Evolutionary conservation across 2,797 vertebrate genomes (phyloP).

Genomic region (Melanotaenia boesemani): DNA sequence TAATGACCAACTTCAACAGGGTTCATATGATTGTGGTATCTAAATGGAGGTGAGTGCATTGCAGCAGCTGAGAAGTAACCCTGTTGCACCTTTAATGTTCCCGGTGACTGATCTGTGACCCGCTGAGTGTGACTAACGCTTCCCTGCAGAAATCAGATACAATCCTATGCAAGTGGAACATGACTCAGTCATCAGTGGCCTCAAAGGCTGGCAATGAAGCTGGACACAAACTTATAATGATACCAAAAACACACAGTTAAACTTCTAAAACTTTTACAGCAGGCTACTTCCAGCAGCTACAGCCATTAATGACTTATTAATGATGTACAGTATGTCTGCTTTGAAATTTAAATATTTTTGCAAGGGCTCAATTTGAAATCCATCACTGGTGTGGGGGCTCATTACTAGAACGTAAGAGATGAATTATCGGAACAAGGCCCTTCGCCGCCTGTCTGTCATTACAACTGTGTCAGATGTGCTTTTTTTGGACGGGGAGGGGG

Average conservation of each 20-base stretch:
- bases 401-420: constrained; percentile 65
- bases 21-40: constrained; percentile 43
- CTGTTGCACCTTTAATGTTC: constrained; percentile 14
- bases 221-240: constrained; percentile 32
- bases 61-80: constrained; percentile 8
- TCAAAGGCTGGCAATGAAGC: constrained; percentile 35
- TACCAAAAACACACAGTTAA: constrained; percentile 44
- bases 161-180: constrained; percentile 44
- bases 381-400: constrained; percentile 58
- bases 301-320: constrained; percentile 74
- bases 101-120: constrained; percentile 31
- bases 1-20: constrained; percentile 46
- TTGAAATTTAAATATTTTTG: constrained; percentile 72
- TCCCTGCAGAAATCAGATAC: constrained; percentile 8
- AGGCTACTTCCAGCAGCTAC: constrained; percentile 40
- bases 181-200: constrained; percentile 50
- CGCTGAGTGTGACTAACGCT: background rate
- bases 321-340: constrained; percentile 52
- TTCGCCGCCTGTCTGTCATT: constrained; percentile 75
- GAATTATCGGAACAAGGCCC: constrained; percentile 70
- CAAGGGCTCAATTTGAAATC: constrained; percentile 72
- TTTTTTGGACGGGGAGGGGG: constrained; percentile 43
- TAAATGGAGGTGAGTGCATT: constrained; percentile 31
- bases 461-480: constrained; percentile 73
- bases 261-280: constrained; percentile 60